Conservation (phyloP, 2,113 vertebrate genomes). For the Sinocyclocheilus anophthalmus region DNA sequence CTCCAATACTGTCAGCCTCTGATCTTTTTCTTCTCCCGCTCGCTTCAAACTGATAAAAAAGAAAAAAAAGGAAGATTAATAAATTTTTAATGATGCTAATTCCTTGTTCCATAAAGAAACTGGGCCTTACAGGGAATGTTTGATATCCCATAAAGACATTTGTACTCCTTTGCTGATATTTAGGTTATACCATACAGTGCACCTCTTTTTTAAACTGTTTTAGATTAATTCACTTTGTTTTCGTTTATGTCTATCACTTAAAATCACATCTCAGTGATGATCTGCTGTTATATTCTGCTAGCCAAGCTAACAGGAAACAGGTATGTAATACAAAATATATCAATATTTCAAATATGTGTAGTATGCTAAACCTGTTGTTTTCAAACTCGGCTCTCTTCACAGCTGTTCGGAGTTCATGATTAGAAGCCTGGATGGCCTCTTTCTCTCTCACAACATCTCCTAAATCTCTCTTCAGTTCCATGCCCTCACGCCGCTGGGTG, state of each 20-base stretch:
- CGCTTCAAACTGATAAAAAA: conserved; percentile 71
- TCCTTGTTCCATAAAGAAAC: background rate
- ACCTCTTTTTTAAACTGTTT: background rate
- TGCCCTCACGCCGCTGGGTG: conserved; percentile 68
- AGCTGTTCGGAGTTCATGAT: conserved; percentile 72
- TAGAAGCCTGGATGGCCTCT: conserved; percentile 75
- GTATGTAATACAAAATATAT: background rate
- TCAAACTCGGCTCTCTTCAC: conserved; percentile 77
- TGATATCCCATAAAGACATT: background rate
- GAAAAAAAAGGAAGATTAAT: background rate
- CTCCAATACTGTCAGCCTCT: conserved; percentile 73
- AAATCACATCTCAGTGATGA: conserved; percentile 1
- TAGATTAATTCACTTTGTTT: background rate
- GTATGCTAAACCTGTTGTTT: conserved; percentile 78
- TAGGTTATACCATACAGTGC: background rate
- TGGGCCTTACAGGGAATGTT: background rate
- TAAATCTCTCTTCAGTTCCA: conserved; percentile 70
- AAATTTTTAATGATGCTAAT: background rate
- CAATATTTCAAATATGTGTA: background rate
- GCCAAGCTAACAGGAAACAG: too few relatives aligned
- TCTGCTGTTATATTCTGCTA: background rate
- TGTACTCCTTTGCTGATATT: background rate
- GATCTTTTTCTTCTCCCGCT: conserved; percentile 76
- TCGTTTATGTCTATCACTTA: background rate
- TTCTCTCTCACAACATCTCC: conserved; percentile 73